Conservation (phyloP, 2,888 invertebrate genomes). For the Drosophila mimetica region DNA sequence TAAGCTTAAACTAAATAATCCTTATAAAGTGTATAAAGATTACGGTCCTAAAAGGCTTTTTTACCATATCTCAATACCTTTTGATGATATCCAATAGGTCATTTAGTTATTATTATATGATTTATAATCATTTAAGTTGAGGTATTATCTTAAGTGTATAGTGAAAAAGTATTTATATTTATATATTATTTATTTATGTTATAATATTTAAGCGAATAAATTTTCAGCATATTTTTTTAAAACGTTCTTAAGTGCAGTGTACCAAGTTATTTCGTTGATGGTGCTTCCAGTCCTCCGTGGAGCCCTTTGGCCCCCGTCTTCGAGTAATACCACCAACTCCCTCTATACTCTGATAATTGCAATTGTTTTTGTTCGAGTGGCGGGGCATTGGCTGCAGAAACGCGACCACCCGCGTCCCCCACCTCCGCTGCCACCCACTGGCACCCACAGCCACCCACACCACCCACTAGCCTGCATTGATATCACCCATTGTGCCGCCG, state of each 20-base stretch:
- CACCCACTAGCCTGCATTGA: constrained; percentile 22
- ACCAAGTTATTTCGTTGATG: background rate
- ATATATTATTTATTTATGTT: no score
- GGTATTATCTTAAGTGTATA: no score
- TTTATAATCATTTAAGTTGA: background rate
- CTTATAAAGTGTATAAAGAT: no score
- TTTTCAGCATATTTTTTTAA: no score
- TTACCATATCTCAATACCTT: no score
- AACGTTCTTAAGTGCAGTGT: background rate
- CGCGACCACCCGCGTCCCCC: constrained; percentile 52
- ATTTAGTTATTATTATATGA: no score
- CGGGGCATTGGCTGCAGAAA: constrained; percentile 56
- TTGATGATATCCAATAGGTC: no score
- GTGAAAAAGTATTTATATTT: no score
- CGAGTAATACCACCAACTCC: constrained; percentile 1
- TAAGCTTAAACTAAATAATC: no score
- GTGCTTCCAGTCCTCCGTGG: constrained; percentile 8
- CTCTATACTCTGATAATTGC: constrained; percentile 59
- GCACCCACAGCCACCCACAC: constrained; percentile 3
- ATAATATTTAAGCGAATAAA: no score
- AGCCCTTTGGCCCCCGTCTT: background rate
- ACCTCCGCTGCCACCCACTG: constrained; percentile 1
- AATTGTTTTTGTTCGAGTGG: constrained; percentile 59
- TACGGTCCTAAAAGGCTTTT: no score
- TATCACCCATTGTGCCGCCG: constrained; percentile 45